Evolutionary conservation across 2,797 vertebrate species (phyloP), one percentile per base, ranked within the genome.

Genomic region (Lophius americanus): DNA sequence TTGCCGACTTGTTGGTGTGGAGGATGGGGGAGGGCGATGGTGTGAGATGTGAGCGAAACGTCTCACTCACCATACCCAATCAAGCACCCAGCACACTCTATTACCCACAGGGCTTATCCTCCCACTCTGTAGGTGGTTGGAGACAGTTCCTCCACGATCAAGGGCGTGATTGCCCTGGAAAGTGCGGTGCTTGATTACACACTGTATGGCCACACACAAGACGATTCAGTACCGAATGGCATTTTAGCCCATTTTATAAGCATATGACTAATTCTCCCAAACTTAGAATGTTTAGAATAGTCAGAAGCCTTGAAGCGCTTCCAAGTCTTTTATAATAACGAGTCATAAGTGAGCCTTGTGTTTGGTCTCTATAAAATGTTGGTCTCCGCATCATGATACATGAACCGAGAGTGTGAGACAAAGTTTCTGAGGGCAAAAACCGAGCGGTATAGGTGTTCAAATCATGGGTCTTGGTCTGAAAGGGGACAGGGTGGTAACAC

Each of bases 131-230:
- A 85, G 80, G 88, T 84, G 88, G 83, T 49, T 75, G 78, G 76
- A 66, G 70, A 84, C 82, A 64, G 73, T 74, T 80, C 53, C 79
- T 79, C 75, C 50, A 64, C 73, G 78, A 87, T 87, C 83, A 89
- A 86, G 74, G 70, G 83, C 42, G 48, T 79, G 77, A 86, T 87
- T 81, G 85, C 75, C 66, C 58, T 78, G 74, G 57, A 81, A 82
- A 81, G 64, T 71, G 83, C 60, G 57, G 67, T 43, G 54, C 84
- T 84, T 87, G 84, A 90, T 91, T 89, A 82, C 77, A 82, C 84
- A 75, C 64, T 75, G 74, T 78, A 85, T 74, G 75, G 73, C 75
- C 74, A 70, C 78, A 86, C 73, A 84, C 82, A 84, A 68, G 70
- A 66, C 72, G 70, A 76, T 61, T 64, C 39, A 44, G 41, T 35